A percentile compares a stretch with the other conserved stretches of the same genome.
phyloP scores from a whole-genome alignment of 1,140 invertebrate species.

The Schlechtendalia chinensis region DNA sequence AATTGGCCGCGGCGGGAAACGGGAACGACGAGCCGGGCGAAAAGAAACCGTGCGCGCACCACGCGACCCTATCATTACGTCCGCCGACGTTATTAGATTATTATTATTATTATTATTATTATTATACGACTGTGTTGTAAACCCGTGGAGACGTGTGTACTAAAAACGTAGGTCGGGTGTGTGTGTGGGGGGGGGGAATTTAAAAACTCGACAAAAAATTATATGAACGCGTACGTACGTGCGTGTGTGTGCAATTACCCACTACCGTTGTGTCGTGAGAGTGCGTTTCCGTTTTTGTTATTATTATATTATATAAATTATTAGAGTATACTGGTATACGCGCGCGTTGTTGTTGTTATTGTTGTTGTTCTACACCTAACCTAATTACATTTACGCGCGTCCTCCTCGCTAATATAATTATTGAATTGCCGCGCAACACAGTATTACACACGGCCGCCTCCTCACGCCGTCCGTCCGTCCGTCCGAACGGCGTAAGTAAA shows the following conservation, averaged over 20 bases:
- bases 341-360: conserved; percentile 3
- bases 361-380: neutral
- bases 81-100: conserved; percentile 28
- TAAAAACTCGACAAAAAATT: neutral
- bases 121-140: neutral
- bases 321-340: neutral
- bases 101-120: neutral
- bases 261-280: neutral
- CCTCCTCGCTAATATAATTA: neutral
- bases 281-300: conserved; percentile 20
- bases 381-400: conserved; percentile 26
- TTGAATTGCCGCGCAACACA: conserved; percentile 12
- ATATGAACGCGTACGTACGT: too few species aligned
- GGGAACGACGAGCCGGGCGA: too few species aligned
- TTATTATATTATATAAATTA: neutral
- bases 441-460: neutral
- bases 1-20: conserved; percentile 11
- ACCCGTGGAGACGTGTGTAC: too few species aligned
- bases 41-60: neutral
- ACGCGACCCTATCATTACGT: conserved; percentile 3
- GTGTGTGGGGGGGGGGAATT: too few species aligned
- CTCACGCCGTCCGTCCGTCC: neutral
- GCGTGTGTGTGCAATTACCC: conserved; percentile 6
- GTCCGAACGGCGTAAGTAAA: neutral
- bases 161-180: too few species aligned